Base-by-base conservation (phyloP, 2,888 invertebrate species). In the Beris morrisii region DNA sequence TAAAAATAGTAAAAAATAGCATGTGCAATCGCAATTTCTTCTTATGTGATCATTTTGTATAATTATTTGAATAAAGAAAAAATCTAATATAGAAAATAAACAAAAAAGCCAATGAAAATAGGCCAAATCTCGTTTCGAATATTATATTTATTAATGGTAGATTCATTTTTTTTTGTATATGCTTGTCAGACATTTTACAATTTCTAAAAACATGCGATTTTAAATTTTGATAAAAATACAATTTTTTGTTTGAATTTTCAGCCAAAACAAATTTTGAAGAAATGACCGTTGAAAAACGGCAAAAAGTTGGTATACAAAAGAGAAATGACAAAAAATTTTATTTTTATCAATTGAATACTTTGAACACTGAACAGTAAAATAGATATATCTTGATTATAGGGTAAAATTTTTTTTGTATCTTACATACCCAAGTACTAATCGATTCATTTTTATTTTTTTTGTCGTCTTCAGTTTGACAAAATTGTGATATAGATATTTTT, bases 11-110 rank as follows among this genome's bases (percentile, higher is more conserved):
- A 65, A 70, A 69, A 70, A 61, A 69, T 72, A 72, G 70, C 70
- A 72, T 74, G 73, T 74, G 75, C 73, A 73, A 74, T 73, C 73
- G 73, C 74, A 73, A 72, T 71, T 72, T 72, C 69, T 70, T 69
- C 55, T 38, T 55, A 45, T 55, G 45, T 56, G 55, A 56, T 56
- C 13, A 5, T 38, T 38, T 38, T 38, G 38, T 38, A 38, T 38
- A 38, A 38, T 7, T 38, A 38, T 38, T 38, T 38, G 38, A 38
- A 38, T 38, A 52, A 28, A 52, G 22, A 15, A 48, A 31, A 56
- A 13, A 38, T 38, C 22, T n/a, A 32, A 44, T 11, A 44, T 44
- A 57, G 43, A 57, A 43, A 57, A n/a, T 5, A 44, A 44, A 56
- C 15, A 56, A 56, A 9, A 56, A 65, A 57, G 48, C 48, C 55